Base-by-base conservation (phyloP, 2,797 vertebrate species). In the Acrossocheilus wenchowensis region DNA sequence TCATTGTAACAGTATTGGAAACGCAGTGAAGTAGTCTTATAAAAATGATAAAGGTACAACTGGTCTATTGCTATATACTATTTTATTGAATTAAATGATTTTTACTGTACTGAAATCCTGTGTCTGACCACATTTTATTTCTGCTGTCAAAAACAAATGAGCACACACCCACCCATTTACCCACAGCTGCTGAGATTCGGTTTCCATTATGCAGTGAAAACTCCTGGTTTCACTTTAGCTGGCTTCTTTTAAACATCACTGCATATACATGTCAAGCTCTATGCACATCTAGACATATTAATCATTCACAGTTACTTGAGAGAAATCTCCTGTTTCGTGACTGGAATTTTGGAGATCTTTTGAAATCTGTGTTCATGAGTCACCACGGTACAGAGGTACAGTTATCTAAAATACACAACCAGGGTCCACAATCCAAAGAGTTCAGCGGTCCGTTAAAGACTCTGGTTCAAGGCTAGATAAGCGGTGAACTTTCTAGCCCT, bases 11-110 rank as follows among this genome's bases (percentile, higher is more conserved):
- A 96, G 92, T 95, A 93, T 94, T 95, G 94, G 92, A 93, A 94
- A 95, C 94, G 95, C 88, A 95, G 95, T 96, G 95, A 96, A 96
- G 95, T 94, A 94, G 93, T 95, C 91, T 95, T 95, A 94, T 94
- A 95, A 94, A 95, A 92, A 94, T 94, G 93, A 87, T 84, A 94
- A 93, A 91, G 92, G 93, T 93, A 93, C 86, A 93, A 93, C 91
- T 94, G 92, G 92, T 95, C 92, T 94, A 93, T 94, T 95, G 95
- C 93, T 94, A 95, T 91, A 94, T 94, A 93, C 93, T 96, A 96
- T 96, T 96, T 96, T 96, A 95, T 95, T 94, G 94, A 94, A 96
- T 95, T 95, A 96, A 96, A 96, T 93, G 92, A 95, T 96, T 96
- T 96, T 90, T 96, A 96, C 94, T 94, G 94, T 94, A 92, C 92